These are phyloP conservation scores for Melanerpes formicivorus DNA, from an alignment of 2,113 vertebrate species.

Conservation along the genomic window DNA sequence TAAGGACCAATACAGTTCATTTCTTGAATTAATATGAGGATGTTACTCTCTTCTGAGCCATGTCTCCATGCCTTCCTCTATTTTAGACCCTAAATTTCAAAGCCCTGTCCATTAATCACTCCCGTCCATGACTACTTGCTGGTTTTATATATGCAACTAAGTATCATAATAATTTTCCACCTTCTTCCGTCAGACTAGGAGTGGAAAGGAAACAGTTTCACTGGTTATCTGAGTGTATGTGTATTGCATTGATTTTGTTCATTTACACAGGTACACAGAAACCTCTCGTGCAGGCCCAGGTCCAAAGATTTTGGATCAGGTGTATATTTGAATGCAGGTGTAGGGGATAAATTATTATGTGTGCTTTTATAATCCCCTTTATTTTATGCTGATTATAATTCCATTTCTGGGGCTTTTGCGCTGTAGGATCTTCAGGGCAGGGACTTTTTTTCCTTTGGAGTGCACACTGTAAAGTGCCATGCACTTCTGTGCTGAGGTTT, in stretches of 20 bases:
- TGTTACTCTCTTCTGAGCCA: constrained; percentile 25
- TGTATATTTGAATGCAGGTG: not conserved
- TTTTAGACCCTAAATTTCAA: constrained; percentile 55
- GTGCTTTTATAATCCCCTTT: not conserved
- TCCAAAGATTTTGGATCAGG: constrained; percentile 38
- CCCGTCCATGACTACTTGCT: constrained; percentile 39
- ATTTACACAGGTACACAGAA: constrained; percentile 24
- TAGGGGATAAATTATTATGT: not conserved
- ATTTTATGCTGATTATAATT: not conserved
- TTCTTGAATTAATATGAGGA: constrained; percentile 60
- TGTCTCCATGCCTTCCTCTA: constrained; percentile 28
- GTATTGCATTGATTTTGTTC: constrained; percentile 45
- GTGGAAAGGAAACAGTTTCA: constrained; percentile 29
- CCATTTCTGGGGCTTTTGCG: not conserved
- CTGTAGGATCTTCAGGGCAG: constrained; percentile 24
- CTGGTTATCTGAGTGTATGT: constrained; percentile 26
- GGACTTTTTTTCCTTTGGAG: constrained; percentile 45
- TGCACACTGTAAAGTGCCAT: constrained; percentile 14
- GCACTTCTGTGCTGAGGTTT: constrained; percentile 51
- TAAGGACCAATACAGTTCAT: constrained; percentile 65
- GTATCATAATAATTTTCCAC: constrained; percentile 16
- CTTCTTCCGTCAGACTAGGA: not conserved
- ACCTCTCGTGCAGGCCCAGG: not conserved
- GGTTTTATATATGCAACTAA: constrained; percentile 48
- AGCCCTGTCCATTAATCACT: constrained; percentile 42